A percentile compares a stretch with the other conserved stretches of the same genome.
Evolutionary conservation across 2,888 invertebrate genomes (phyloP).

Genomic region (Cremastinae sp.): DNA sequence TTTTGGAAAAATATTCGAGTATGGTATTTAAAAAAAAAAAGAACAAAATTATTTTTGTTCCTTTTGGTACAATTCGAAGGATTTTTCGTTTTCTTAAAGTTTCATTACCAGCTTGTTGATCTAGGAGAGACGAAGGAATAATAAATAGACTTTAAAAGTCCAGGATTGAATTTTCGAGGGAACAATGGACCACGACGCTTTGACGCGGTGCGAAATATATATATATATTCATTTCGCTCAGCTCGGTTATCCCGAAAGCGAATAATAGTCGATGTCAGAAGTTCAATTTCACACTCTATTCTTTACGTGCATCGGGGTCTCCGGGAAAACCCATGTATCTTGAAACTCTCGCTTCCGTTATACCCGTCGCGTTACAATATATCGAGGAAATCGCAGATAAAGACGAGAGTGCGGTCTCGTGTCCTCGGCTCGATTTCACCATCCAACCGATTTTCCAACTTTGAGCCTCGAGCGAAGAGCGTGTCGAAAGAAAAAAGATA

Average conservation of each 20-base stretch:
- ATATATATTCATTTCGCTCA: constrained; percentile 23
- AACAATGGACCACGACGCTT: constrained; percentile 10
- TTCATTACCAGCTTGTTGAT: not conserved
- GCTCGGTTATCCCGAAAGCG: constrained; percentile 7
- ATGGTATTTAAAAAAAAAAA: too few species aligned
- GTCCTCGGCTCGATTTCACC: constrained; percentile 37
- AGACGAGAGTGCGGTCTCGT: constrained; percentile 57
- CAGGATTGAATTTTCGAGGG: constrained; percentile 19
- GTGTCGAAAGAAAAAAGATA: constrained; percentile 16
- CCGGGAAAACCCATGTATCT: constrained; percentile 1
- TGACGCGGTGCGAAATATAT: constrained; percentile 5
- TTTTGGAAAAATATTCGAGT: too few species aligned
- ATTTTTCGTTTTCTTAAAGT: too few species aligned
- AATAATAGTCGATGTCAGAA: constrained; percentile 19
- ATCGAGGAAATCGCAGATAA: constrained; percentile 23
- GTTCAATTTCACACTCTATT: constrained; percentile 34
- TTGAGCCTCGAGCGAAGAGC: constrained; percentile 20
- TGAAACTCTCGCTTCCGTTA: not conserved
- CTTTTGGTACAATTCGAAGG: too few species aligned
- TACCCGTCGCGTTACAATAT: constrained; percentile 6
- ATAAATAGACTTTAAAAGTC: constrained; percentile 26
- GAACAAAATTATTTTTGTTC: too few species aligned
- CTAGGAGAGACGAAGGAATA: not conserved
- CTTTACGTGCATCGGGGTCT: not conserved
- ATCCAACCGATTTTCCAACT: constrained; percentile 38